These are phyloP conservation scores for Tetragonula clypearis DNA, from an alignment of 1,140 invertebrate genomes.

Conservation along the genomic window DNA sequence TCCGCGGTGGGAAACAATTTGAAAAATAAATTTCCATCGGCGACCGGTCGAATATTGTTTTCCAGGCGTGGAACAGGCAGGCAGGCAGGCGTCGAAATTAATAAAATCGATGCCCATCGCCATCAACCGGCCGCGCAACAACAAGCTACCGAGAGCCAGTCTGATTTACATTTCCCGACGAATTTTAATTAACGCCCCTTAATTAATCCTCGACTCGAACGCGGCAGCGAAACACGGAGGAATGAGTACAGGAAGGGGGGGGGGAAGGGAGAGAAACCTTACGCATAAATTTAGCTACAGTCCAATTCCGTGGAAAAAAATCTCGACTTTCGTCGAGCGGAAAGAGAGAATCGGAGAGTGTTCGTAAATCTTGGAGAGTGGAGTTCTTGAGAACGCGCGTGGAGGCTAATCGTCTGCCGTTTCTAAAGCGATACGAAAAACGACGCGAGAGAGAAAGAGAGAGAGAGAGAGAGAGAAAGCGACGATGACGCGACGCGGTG, in stretches of 20 bases:
- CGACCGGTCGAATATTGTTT: not conserved
- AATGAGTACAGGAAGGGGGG: too few species aligned
- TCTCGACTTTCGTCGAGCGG: not conserved
- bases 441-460: too few species aligned
- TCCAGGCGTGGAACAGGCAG: not conserved
- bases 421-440: too few species aligned
- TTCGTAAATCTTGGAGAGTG: not conserved
- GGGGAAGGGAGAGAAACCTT: not conserved
- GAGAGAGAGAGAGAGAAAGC: not conserved
- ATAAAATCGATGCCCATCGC: conserved; percentile 39
- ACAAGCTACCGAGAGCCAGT: conserved; percentile 10
- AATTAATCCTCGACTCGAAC: conserved; percentile 41
- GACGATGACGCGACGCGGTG: not conserved
- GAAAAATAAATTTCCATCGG: conserved; percentile 8
- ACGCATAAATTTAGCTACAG: conserved; percentile 45
- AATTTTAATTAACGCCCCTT: conserved; percentile 50
- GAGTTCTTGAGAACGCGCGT: not conserved
- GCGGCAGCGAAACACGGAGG: too few species aligned
- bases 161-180: conserved; percentile 43
- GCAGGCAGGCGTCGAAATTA: not conserved
- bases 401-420: not conserved
- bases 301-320: conserved; percentile 9
- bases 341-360: not conserved
- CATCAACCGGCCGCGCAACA: conserved; percentile 22
- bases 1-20: not conserved